phyloP scores from a whole-genome alignment of 2,113 vertebrate species.

The Ammospiza nelsoni region DNA sequence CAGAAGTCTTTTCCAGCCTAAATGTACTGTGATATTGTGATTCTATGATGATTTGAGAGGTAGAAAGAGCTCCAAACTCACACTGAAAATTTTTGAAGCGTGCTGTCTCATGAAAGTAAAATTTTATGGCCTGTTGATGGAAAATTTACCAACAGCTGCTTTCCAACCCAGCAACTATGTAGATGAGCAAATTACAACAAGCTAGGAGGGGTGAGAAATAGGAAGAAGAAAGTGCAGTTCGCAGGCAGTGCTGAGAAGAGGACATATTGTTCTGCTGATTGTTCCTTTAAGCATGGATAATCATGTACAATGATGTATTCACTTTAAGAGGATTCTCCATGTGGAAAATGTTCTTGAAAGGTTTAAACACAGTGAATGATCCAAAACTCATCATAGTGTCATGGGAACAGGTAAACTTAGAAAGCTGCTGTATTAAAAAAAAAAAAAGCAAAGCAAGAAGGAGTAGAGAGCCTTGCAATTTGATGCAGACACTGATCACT shows the following conservation, averaged over 20 bases:
- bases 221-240: not conserved
- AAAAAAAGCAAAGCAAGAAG: not conserved
- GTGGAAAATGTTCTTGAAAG: conserved; percentile 70
- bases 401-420: not conserved
- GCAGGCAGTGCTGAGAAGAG: not conserved
- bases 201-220: not conserved
- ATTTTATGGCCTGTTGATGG: not conserved
- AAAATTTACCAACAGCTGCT: not conserved
- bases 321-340: conserved; percentile 60
- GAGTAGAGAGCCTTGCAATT: not conserved
- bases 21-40: not conserved
- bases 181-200: not conserved
- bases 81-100: not conserved
- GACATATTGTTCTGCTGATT: conserved; percentile 50
- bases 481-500: not conserved
- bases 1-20: not conserved
- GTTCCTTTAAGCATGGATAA: conserved; percentile 67
- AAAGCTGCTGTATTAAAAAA: not conserved
- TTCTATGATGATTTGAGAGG: not conserved
- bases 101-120: not conserved
- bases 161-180: not conserved
- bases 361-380: conserved; percentile 64
- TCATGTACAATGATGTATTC: conserved; percentile 58
- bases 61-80: not conserved
- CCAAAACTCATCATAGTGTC: conserved; percentile 34